These are phyloP conservation scores for Scaptodrosophila latifasciaeformis DNA, from an alignment of 2,888 invertebrate genomes.

Conservation along the genomic window DNA sequence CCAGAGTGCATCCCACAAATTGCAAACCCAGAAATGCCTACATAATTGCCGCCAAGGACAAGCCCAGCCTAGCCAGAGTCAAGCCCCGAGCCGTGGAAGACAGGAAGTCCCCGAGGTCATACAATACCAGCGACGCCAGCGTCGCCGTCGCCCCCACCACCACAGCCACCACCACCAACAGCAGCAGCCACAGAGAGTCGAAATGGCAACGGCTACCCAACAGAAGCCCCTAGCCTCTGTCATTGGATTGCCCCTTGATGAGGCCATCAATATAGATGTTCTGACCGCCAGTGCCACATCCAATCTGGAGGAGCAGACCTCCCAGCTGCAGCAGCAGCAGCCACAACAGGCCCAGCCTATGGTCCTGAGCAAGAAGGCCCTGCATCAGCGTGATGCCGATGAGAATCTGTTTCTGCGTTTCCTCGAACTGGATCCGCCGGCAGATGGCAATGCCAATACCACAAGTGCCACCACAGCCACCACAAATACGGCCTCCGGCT, in stretches of 20 bases:
- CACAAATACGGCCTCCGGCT: constrained; percentile 7
- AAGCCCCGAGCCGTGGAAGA: constrained; percentile 24
- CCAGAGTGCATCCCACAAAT: constrained; percentile 82
- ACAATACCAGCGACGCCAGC: not conserved
- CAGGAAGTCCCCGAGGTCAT: not conserved
- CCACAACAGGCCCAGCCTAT: constrained; percentile 65
- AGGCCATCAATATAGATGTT: not conserved
- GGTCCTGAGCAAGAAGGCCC: constrained; percentile 77
- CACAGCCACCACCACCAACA: constrained; percentile 19
- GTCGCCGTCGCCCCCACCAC: constrained; percentile 8
- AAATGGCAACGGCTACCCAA: not conserved
- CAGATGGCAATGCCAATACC: constrained; percentile 76
- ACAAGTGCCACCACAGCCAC: constrained; percentile 11
- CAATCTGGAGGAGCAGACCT: too few species aligned
- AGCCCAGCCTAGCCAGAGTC: constrained; percentile 2
- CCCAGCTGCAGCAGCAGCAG: constrained; percentile 26
- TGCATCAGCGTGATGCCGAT: constrained; percentile 81
- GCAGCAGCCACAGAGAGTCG: too few species aligned
- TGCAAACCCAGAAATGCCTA: constrained; percentile 81
- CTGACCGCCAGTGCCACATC: not conserved
- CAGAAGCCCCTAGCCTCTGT: not conserved
- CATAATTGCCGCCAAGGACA: constrained; percentile 63
- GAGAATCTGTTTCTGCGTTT: constrained; percentile 85
- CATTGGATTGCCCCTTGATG: too few species aligned
- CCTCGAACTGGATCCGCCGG: constrained; percentile 84